Percentiles rank a stretch among this genome's conserved stretches.
Conservation (phyloP, 2,797 vertebrate species). For the Hemibagrus guttatus region DNA sequence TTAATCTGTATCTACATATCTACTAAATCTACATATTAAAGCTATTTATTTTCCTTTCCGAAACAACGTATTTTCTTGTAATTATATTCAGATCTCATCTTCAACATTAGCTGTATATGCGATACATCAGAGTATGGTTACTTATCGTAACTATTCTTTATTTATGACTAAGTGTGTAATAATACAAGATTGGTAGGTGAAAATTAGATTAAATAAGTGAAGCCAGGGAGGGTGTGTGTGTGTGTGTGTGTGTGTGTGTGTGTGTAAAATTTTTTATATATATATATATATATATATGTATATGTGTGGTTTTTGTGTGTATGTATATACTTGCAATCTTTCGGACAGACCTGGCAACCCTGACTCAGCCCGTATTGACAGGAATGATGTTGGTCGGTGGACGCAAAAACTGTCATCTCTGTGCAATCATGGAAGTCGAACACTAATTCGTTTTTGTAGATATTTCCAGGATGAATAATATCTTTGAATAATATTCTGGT, state of each 20-base stretch:
- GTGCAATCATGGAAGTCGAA: slow-evolving; percentile 1
- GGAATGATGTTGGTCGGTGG: background rate
- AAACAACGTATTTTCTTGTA: background rate
- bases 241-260: background rate
- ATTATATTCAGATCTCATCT: background rate
- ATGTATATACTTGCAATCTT: background rate
- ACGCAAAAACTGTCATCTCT: background rate
- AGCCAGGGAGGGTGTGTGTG: background rate
- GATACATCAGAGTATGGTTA: background rate
- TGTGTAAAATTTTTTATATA: too few species aligned
- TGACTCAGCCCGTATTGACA: slow-evolving; percentile 24
- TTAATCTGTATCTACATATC: background rate
- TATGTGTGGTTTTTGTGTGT: too few species aligned
- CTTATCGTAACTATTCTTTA: background rate
- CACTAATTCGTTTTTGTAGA: background rate
- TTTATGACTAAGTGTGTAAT: background rate
- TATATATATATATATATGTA: too few species aligned
- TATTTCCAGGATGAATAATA: background rate
- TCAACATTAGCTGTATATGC: background rate
- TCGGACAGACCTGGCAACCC: slow-evolving; percentile 22
- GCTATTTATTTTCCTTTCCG: background rate
- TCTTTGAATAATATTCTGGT: background rate
- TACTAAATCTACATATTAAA: background rate
- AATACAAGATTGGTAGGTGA: background rate
- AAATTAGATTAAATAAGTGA: background rate